Percentiles rank a stretch among this genome's conserved stretches.
Conservation (phyloP, 2,797 vertebrate genomes). For the Gadopsis marmoratus region DNA sequence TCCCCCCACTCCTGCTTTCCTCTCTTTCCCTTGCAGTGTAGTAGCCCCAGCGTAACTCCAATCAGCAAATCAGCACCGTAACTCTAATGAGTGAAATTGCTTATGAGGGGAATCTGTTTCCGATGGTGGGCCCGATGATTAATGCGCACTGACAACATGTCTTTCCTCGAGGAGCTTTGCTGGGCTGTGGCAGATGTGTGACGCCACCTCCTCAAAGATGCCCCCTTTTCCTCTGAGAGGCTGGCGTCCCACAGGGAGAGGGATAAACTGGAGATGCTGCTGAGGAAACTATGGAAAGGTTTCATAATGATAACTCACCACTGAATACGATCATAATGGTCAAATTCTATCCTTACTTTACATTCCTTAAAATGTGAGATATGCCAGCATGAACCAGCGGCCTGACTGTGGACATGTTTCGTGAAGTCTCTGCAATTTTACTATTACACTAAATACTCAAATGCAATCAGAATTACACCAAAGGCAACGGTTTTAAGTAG, state of each 20-base stretch:
- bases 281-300: constrained; percentile 33
- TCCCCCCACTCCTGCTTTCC: constrained; percentile 51
- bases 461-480: neutral
- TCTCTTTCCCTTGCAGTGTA: constrained; percentile 60
- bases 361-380: constrained; percentile 8
- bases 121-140: constrained; percentile 79
- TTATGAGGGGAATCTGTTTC: constrained; percentile 86
- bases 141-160: constrained; percentile 85
- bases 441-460: neutral
- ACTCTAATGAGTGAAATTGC: constrained; percentile 85
- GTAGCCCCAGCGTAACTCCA: constrained; percentile 72
- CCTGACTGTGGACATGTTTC: neutral
- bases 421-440: neutral
- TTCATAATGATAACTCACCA: constrained; percentile 30
- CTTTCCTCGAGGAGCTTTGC: constrained; percentile 83
- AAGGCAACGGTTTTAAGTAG: neutral
- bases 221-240: constrained; percentile 62
- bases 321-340: constrained; percentile 9
- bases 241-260: constrained; percentile 69
- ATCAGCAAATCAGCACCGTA: constrained; percentile 78
- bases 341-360: constrained; percentile 8
- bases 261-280: constrained; percentile 67
- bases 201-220: constrained; percentile 76
- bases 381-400: neutral
- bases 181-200: constrained; percentile 78